Percentiles rank a stretch among this genome's conserved stretches.
Evolutionary conservation across 2,888 invertebrate species (phyloP).

Genomic region (Axea sp.): DNA sequence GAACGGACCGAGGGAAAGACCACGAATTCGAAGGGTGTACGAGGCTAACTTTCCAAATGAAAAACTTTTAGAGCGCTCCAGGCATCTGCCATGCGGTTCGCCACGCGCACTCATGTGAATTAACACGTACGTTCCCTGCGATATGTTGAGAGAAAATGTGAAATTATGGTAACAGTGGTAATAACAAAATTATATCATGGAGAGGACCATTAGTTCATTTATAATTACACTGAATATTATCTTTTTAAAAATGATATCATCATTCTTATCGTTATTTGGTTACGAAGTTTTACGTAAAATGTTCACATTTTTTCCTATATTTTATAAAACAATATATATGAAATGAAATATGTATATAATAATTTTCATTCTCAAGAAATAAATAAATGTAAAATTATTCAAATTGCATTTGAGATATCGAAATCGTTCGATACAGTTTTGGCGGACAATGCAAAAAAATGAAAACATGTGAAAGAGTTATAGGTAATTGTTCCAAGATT

Average conservation of each 20-base stretch:
- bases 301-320: too few species aligned
- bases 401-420: too few species aligned
- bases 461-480: conserved; percentile 75
- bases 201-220: conserved; percentile 48
- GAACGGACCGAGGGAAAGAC: conserved; percentile 38
- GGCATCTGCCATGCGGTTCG: conserved; percentile 63
- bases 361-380: too few species aligned
- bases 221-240: conserved; percentile 19
- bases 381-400: too few species aligned
- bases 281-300: too few species aligned
- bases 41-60: conserved; percentile 63
- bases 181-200: conserved; percentile 50
- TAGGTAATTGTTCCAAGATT: conserved; percentile 76
- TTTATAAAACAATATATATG: too few species aligned
- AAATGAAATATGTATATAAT: too few species aligned
- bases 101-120: conserved; percentile 62
- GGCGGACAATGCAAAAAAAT: too few species aligned
- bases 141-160: conserved; percentile 55
- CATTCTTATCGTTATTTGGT: too few species aligned
- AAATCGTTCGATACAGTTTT: too few species aligned
- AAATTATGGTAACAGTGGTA: conserved; percentile 55
- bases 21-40: conserved; percentile 53
- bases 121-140: conserved; percentile 54
- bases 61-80: conserved; percentile 62
- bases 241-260: conserved; percentile 1